Conservation (phyloP, 2,113 vertebrate genomes). For the Antigone vipio region DNA sequence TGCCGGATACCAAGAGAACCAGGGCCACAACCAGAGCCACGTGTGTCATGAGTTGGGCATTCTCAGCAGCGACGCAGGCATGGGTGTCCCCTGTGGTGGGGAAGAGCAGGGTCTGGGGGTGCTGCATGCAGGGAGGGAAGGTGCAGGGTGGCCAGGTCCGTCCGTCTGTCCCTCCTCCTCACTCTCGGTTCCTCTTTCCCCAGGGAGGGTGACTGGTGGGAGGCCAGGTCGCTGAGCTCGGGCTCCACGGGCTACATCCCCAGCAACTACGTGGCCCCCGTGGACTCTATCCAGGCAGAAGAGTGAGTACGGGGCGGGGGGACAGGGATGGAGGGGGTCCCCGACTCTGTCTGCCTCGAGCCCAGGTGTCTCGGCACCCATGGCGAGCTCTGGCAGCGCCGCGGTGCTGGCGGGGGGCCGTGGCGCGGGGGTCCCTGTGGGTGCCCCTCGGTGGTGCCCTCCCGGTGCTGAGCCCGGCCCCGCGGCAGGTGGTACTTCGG, state of each 20-base stretch:
- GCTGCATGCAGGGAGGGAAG: background rate
- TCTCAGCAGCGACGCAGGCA: background rate
- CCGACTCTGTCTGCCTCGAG: background rate
- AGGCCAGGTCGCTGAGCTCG: slow-evolving; percentile 87
- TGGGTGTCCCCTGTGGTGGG: background rate
- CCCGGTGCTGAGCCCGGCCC: background rate
- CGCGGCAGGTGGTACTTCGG: slow-evolving; percentile 92
- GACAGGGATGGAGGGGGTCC: background rate
- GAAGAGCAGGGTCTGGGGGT: background rate
- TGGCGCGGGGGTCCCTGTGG: background rate
- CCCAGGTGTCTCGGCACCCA: background rate
- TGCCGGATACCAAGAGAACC: background rate
- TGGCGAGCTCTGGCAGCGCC: too few relatives aligned
- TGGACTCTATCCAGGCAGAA: slow-evolving; percentile 93
- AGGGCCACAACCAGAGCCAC: too few relatives aligned
- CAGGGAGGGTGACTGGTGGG: slow-evolving; percentile 96
- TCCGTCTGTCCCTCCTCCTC: background rate
- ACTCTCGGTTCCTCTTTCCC: background rate
- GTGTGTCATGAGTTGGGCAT: background rate
- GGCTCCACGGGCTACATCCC: slow-evolving; percentile 88
- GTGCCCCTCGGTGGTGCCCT: background rate
- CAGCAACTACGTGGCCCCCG: slow-evolving; percentile 93
- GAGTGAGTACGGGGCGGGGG: slow-evolving; percentile 77
- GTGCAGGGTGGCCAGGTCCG: background rate
- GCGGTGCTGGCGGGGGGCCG: background rate